These are phyloP conservation scores for Epistrophe eligans DNA, from an alignment of 2,888 invertebrate species.

Conservation along the genomic window DNA sequence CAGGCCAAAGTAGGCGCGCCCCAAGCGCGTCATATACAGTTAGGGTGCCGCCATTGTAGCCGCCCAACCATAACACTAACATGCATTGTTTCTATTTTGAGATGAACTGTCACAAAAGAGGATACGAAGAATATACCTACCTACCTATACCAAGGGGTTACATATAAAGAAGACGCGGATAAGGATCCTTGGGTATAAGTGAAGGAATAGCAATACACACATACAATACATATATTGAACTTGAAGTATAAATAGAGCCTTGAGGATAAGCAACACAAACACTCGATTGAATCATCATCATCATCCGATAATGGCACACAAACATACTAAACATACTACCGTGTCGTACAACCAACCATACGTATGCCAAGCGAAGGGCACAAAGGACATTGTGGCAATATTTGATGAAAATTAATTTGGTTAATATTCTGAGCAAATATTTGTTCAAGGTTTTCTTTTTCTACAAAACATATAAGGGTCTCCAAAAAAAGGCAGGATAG, in stretches of 20 bases:
- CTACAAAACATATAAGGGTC: background rate
- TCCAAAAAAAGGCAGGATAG: background rate
- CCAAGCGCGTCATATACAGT: constrained; percentile 30
- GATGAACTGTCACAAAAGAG: background rate
- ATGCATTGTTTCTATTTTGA: constrained; percentile 50
- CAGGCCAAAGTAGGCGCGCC: constrained; percentile 37
- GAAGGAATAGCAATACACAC: background rate
- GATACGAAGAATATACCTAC: too few relatives aligned
- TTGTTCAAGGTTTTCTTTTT: constrained; percentile 24
- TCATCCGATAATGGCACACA: constrained; percentile 24
- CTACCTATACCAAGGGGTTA: background rate
- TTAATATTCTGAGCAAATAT: constrained; percentile 65
- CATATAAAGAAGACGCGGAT: background rate
- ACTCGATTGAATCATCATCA: constrained; percentile 67
- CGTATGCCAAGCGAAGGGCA: constrained; percentile 14
- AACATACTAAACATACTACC: constrained; percentile 9
- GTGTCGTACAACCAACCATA: constrained; percentile 9
- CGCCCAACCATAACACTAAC: constrained; percentile 12
- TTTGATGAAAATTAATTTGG: constrained; percentile 71
- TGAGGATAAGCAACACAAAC: constrained; percentile 37
- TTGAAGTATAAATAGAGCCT: constrained; percentile 25
- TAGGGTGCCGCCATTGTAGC: background rate
- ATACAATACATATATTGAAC: constrained; percentile 1
- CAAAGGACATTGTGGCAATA: constrained; percentile 59
- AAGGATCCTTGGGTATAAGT: constrained; percentile 17